Evolutionary conservation across 2,888 invertebrate species (phyloP), one percentile per base, ranked within the genome.

Genomic region (Euproctis similis): DNA sequence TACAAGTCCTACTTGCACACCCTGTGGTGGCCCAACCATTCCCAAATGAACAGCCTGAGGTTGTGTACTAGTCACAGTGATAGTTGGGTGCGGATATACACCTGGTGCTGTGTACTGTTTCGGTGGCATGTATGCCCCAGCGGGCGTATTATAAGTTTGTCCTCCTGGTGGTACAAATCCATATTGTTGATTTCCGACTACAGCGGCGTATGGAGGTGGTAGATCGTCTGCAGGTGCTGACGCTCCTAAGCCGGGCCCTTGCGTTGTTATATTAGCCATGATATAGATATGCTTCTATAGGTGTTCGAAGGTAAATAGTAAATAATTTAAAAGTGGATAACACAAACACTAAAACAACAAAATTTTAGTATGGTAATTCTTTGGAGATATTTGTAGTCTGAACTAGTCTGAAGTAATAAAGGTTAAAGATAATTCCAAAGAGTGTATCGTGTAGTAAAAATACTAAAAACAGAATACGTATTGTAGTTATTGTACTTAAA

Each of bases 171-270:
- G 47, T 9, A 59, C 57, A 22, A 81, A 81, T 1, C 82, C 82
- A 45, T 82, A 81, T 34, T 73, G 76, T 11, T 72, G 67, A 46
- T 74, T 80, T 4, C 76, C 72, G 7, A 84, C 76, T 2, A 84
- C 82, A 10, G 78, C 63, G 1, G 82, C 74, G 46, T 84, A 84
- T 2, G 84, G 82, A 12, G 84, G 84, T 11, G 84, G 84, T 41
- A 81, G 67, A 64, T 84, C 84, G 39, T 73, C 72, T 23, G 16
- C 23, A 10, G 72, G 61, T 20, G 68, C 73, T 31, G 64, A 53
- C 31, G 76, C 58, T 24, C 49, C 52, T 35, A 41, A 39, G 45
- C 43, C 59, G 14, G 68, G 54, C 30, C 59, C 66, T 50, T 61
- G 58, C 41, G 47, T 56, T 42, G 51, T 65, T n/a, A n/a, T n/a